Evolutionary conservation across 35 echinoderm and acorn worm species (phyloP), one percentile per base, ranked within the genome.

Genomic region (Heliocidaris tuberculata): DNA sequence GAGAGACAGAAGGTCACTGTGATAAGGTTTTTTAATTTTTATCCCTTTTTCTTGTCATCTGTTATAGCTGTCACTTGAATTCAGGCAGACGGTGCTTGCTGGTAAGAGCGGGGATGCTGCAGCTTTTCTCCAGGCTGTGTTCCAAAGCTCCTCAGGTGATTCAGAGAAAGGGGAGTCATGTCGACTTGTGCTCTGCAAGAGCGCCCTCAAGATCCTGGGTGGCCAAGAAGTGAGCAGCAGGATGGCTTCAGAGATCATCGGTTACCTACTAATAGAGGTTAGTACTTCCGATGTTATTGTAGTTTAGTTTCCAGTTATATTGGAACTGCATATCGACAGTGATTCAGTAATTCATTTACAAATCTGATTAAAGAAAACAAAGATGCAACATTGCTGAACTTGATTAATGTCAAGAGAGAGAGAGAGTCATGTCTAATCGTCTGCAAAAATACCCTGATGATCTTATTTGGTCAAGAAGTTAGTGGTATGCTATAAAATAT

Each of bases 201-300:
- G 32, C 12, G 92, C 93, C 56, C 86, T 96, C 86, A 92, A 85
- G 27, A 27, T 96, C 16, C 60, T 96, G 24, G 93, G 94, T 31
- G 48, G 42, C n/a, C 70, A 88, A 21, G 86, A 96, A 90, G n/a
- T 96, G 19, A 90, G 85, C 50, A 96, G 85, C 86, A 96, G 89
- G 93, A 93, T 94, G 56, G 95, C 95, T 5, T 90, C 95, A 94
- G 95, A 96, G 48, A 96, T 96, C 54, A 93, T 92, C 2, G 95
- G 95, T 0, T 94, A 90, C 54, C 88, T 96, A 30, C 86, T 96
- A 31, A 94, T 96, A 50, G 95, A 96, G 95, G 95, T 96, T 32
- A 94, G 92, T 35, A 42, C 47, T 32, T 78, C 7, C 19, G 11
- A 60, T 15, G 9, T 19, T 15, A 19, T 60, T 60, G 2, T 32